Evolutionary conservation across 2,888 invertebrate genomes (phyloP).

Genomic region (Gymnocheta viridis): DNA sequence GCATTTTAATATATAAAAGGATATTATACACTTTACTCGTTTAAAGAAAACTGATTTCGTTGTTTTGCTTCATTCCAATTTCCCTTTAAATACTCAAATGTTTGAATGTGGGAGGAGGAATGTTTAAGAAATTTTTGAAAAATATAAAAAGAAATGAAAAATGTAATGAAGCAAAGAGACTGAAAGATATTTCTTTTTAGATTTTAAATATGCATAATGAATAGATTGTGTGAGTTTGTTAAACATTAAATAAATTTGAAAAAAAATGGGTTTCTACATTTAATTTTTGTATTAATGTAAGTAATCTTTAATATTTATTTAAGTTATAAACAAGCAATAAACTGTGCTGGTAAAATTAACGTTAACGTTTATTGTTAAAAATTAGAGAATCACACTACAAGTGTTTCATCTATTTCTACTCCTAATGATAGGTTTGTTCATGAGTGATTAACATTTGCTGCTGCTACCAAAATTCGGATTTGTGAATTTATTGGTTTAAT

Average conservation of each 20-base stretch:
- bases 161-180: background rate
- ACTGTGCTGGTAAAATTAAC: too few relatives aligned
- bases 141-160: background rate
- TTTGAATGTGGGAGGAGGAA: background rate
- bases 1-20: slow-evolving; percentile 63
- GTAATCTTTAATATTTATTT: background rate
- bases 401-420: too few relatives aligned
- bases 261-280: too few relatives aligned
- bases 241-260: background rate
- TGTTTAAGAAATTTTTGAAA: background rate
- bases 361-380: too few relatives aligned
- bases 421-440: too few relatives aligned
- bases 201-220: background rate
- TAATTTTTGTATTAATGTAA: background rate
- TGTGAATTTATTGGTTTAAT: too few relatives aligned
- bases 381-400: too few relatives aligned
- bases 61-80: background rate
- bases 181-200: background rate
- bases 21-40: slow-evolving; percentile 59
- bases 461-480: too few relatives aligned
- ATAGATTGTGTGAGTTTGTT: background rate
- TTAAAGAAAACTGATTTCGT: slow-evolving; percentile 52
- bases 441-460: too few relatives aligned
- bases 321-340: too few relatives aligned
- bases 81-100: slow-evolving; percentile 1